Percentiles rank a stretch among this genome's conserved stretches.
These are phyloP conservation scores for Gambelia wislizenii DNA, from an alignment of 2,797 vertebrate genomes.

Conservation along the genomic window DNA sequence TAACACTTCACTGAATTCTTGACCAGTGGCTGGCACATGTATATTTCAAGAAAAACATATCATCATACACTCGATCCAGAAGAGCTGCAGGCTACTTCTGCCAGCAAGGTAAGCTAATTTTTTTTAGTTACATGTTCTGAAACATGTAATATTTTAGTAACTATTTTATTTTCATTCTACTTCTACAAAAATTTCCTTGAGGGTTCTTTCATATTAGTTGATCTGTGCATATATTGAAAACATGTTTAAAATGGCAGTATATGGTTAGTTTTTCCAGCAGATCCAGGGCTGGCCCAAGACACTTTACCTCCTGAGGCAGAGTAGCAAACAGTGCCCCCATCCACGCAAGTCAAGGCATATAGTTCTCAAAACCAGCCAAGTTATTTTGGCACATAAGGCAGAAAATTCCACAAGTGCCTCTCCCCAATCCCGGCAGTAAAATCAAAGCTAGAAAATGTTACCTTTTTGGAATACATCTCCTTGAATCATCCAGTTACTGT, in stretches of 20 bases:
- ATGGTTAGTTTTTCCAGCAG: not conserved
- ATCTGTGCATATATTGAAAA: not conserved
- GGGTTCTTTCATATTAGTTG: not conserved
- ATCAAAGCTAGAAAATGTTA: no score
- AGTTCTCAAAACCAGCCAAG: not conserved
- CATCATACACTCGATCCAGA: conserved; percentile 2
- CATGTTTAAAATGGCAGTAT: not conserved
- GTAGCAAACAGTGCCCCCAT: not conserved
- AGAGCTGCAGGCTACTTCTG: not conserved
- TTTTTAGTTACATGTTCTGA: not conserved
- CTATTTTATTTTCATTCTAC: not conserved
- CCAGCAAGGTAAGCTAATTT: not conserved
- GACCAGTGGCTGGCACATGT: conserved; percentile 22
- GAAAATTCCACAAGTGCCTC: not conserved
- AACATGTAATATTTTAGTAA: not conserved
- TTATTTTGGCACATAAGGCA: not conserved
- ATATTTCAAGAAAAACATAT: conserved; percentile 27
- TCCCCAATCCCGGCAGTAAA: no score
- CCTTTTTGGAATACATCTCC: no score
- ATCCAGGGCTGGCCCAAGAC: not conserved
- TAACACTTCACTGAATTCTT: conserved; percentile 3
- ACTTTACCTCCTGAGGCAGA: not conserved
- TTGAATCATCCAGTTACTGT: no score
- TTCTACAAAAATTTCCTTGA: not conserved
- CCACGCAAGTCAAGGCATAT: not conserved